These are phyloP conservation scores for Pilophorus perplexus DNA, from an alignment of 2,888 invertebrate species.

Conservation along the genomic window DNA sequence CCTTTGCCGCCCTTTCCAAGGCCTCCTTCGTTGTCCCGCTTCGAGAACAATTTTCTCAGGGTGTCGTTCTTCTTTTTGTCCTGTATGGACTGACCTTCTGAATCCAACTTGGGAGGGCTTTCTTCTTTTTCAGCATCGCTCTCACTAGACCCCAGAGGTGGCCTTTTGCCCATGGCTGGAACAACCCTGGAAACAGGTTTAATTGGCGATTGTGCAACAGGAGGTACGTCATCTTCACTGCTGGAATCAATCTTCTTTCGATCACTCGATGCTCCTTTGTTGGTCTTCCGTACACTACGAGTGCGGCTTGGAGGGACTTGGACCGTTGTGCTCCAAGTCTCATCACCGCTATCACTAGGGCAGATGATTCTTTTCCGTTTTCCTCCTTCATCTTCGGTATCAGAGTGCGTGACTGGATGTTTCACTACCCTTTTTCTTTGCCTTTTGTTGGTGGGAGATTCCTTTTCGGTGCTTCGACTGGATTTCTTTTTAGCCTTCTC, in stretches of 20 bases:
- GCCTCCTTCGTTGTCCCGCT: constrained; percentile 50
- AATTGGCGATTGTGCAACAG: constrained; percentile 44
- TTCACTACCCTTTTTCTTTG: constrained; percentile 44
- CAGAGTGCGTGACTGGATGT: constrained; percentile 42
- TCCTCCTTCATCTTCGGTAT: constrained; percentile 44
- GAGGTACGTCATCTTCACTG: constrained; percentile 52
- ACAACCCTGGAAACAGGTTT: constrained; percentile 46
- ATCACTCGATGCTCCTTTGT: constrained; percentile 45
- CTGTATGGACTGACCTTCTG: constrained; percentile 58
- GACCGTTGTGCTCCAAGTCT: constrained; percentile 40
- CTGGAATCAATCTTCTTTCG: constrained; percentile 48
- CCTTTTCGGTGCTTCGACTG: constrained; percentile 31
- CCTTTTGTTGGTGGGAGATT: constrained; percentile 41
- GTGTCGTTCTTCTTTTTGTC: constrained; percentile 72
- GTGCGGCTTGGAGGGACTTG: constrained; percentile 29
- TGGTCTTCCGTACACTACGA: constrained; percentile 32
- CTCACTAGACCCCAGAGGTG: constrained; percentile 45
- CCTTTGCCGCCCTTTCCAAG: constrained; percentile 54
- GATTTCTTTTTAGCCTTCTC: constrained; percentile 37
- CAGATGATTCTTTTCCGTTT: constrained; percentile 45
- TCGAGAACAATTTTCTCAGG: constrained; percentile 63
- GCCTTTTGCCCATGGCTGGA: constrained; percentile 46
- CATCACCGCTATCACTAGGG: constrained; percentile 45
- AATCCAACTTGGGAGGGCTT: constrained; percentile 55
- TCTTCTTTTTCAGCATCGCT: constrained; percentile 51